phyloP scores from a whole-genome alignment of 2,888 invertebrate genomes.

The Cistogaster globosa region DNA sequence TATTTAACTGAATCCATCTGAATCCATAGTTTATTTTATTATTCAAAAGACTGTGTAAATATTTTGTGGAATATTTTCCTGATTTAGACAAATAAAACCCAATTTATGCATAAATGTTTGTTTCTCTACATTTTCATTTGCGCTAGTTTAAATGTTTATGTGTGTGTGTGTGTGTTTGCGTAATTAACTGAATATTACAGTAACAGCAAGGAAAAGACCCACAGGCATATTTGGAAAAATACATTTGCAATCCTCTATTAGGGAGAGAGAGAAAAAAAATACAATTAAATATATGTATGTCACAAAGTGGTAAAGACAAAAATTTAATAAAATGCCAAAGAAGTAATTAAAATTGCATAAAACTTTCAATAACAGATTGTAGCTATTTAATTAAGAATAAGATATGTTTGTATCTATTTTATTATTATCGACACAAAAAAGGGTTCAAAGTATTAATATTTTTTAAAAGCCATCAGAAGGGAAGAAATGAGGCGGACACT shows the following conservation, averaged over 20 bases:
- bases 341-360: slow-evolving; percentile 28
- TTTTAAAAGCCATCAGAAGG: too few relatives aligned
- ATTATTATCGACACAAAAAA: too few relatives aligned
- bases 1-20: neutral
- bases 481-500: too few relatives aligned
- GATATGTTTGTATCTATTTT: too few relatives aligned
- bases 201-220: slow-evolving; percentile 16
- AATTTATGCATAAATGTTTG: neutral
- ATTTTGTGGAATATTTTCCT: slow-evolving; percentile 45
- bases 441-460: too few relatives aligned
- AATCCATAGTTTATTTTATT: slow-evolving; percentile 35
- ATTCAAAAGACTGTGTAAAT: slow-evolving; percentile 51
- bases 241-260: neutral
- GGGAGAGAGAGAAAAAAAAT: neutral
- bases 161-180: too few relatives aligned
- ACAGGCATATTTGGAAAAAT: neutral
- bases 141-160: too few relatives aligned
- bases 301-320: slow-evolving; percentile 11
- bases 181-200: slow-evolving; percentile 2
- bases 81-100: slow-evolving; percentile 27
- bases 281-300: slow-evolving; percentile 23
- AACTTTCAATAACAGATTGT: neutral
- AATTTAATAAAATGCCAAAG: slow-evolving; percentile 33
- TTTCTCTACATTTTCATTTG: too few relatives aligned
- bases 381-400: too few relatives aligned